phyloP scores from a whole-genome alignment of 30 jellyfish, hydroid and myxozoan genomes.

The Aurelia aurita region DNA sequence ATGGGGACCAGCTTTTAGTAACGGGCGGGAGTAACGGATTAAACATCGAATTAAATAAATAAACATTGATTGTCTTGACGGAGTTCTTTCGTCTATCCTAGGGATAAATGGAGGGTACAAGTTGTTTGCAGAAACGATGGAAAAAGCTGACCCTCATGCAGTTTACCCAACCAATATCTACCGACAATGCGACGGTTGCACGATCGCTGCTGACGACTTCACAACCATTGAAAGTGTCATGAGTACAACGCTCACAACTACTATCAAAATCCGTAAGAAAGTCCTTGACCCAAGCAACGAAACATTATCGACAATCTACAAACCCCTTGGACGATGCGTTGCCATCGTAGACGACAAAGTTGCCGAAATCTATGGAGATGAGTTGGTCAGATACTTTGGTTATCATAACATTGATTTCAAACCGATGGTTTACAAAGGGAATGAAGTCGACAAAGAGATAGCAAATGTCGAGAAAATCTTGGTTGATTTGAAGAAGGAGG shows the following conservation, averaged over 20 bases:
- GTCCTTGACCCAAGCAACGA: constrained; percentile 41
- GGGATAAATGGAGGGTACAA: constrained; percentile 25
- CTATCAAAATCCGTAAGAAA: constrained; percentile 41
- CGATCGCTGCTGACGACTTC: constrained; percentile 47
- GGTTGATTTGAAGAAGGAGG: constrained; percentile 59
- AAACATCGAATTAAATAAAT: too few relatives aligned
- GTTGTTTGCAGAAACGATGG: constrained; percentile 26
- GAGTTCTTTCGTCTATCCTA: neutral
- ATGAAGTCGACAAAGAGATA: constrained; percentile 67
- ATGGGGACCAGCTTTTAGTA: too few relatives aligned
- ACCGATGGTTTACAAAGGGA: constrained; percentile 42
- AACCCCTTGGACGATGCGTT: constrained; percentile 66
- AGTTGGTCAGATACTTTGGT: constrained; percentile 20
- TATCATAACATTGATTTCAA: constrained; percentile 30
- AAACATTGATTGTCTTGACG: too few relatives aligned
- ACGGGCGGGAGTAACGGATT: too few relatives aligned
- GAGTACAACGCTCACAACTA: constrained; percentile 57
- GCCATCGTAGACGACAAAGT: constrained; percentile 68
- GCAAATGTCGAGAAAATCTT: constrained; percentile 58
- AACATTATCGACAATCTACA: constrained; percentile 34
- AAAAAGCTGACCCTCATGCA: constrained; percentile 58
- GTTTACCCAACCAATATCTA: constrained; percentile 67
- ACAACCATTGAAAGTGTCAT: constrained; percentile 53
- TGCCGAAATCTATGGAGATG: constrained; percentile 18
- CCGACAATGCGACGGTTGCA: constrained; percentile 62